Evolutionary conservation across 37 sponge, comb jelly and placozoan species (phyloP), one percentile per base, ranked within the genome.

Genomic region (Mnemiopsis leidyi): DNA sequence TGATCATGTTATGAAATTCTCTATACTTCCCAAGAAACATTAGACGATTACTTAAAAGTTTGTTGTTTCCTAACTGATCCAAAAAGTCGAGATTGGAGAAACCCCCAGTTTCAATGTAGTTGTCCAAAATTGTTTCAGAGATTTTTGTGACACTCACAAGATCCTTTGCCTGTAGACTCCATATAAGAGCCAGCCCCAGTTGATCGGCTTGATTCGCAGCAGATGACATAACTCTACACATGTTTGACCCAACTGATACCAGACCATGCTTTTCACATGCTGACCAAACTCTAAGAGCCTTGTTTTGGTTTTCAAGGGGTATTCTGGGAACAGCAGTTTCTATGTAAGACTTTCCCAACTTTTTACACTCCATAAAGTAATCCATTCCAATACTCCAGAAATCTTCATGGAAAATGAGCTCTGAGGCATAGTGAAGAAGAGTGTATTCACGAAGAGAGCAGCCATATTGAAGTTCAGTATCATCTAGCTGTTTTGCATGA

Each of bases 21-120:
- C 90, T 85, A 25, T 85, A 85, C 61, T 85, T 85, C 9, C 90
- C 90, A 35, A 85, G 61, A 39, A 85, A 85, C 90, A 85, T 38
- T 1, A 85, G 90, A 32, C 90, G 32, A 23, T 85, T 85, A 37
- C 90, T 85, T 1, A 85, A 37, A 0, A 85, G 26, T 37, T 85
- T 85, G 61, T 85, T 85, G 26, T 38, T 40, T 1, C 90, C 90
- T 0, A 85, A 26, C 36, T 85, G 90, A 23, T 85, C 90, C 21
- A 85, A 37, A 26, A 85, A 85, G 29, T 85, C 90, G 3, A 85
- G 90, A 39, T 85, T 85, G 3, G 90, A 85, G 36, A 85, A 85
- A 23, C 90, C 90, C 5, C 90, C 90, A 3, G 90, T 85, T 18
- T 85, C 90, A 40, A 85, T 85, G 48, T 85, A 85, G 30, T 40